Conservation (phyloP, 2,888 invertebrate genomes). For the Plebejus argus region DNA sequence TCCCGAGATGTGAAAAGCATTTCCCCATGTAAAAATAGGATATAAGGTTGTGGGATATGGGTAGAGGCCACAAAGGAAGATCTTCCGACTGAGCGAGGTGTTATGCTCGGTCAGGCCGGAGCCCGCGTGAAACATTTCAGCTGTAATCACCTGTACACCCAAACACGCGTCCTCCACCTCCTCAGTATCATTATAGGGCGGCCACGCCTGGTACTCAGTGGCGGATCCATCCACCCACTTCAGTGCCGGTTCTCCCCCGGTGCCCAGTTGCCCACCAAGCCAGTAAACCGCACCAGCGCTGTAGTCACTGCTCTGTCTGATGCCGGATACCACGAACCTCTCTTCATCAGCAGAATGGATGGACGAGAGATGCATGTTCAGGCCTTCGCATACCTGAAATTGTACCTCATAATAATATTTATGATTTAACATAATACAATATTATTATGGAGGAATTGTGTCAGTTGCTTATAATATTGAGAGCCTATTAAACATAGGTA, state of each 20-base stretch:
- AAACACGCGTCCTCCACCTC: conserved; percentile 62
- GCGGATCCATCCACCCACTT: conserved; percentile 85
- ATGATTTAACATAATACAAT: no score
- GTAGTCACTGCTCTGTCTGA: conserved; percentile 86
- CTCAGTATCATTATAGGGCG: conserved; percentile 78
- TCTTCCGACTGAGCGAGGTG: no score
- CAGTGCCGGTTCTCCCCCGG: conserved; percentile 45
- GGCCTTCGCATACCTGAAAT: conserved; percentile 83
- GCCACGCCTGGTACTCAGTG: conserved; percentile 84
- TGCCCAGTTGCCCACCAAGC: conserved; percentile 82
- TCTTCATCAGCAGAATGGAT: conserved; percentile 86
- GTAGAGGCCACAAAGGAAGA: no score
- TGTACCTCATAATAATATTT: neutral
- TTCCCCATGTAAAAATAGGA: no score
- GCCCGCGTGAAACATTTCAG: no score
- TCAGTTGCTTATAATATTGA: no score
- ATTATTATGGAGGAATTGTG: no score
- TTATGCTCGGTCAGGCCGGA: no score
- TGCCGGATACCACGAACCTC: conserved; percentile 84
- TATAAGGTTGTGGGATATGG: no score
- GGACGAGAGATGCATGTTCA: conserved; percentile 86
- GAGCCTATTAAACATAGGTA: no score
- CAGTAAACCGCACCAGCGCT: conserved; percentile 87
- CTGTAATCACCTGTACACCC: conserved; percentile 62
- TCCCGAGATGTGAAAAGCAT: no score